Evolutionary conservation across 2,797 vertebrate genomes (phyloP).

Genomic region (Micropoecilia bifurca): DNA sequence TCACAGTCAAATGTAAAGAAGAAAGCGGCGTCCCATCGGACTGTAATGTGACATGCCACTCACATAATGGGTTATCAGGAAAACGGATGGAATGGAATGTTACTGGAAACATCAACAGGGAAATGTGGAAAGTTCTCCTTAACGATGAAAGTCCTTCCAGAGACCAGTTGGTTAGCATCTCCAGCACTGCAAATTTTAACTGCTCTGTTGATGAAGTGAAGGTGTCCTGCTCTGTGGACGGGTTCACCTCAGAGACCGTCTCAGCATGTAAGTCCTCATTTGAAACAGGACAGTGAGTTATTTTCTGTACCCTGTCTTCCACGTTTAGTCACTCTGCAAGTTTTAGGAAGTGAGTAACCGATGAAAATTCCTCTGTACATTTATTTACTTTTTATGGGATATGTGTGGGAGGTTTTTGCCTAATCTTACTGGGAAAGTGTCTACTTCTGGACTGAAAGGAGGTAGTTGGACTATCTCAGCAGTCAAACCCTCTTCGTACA

Average conservation of each 20-base stretch:
- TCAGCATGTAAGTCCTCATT: constrained; percentile 58
- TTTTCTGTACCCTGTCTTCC: background rate
- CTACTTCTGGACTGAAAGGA: background rate
- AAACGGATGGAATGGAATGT: background rate
- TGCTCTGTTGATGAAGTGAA: constrained; percentile 15
- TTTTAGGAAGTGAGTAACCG: constrained; percentile 42
- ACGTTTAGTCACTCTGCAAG: background rate
- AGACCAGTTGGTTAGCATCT: constrained; percentile 29
- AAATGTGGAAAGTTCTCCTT: background rate
- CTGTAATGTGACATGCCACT: constrained; percentile 34
- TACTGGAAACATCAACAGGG: background rate
- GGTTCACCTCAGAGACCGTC: background rate
- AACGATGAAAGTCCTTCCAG: background rate
- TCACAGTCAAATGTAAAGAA: accelerated
- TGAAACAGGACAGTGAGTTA: background rate
- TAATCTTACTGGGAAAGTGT: background rate
- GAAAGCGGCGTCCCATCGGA: accelerated
- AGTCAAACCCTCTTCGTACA: background rate
- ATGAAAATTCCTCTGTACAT: constrained; percentile 19
- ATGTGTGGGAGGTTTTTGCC: constrained; percentile 1
- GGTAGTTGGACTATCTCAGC: background rate
- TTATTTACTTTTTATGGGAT: constrained; percentile 8
- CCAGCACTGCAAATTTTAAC: constrained; percentile 42
- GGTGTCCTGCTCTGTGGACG: constrained; percentile 45
- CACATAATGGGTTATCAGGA: constrained; percentile 42